These are phyloP conservation scores for Patella depressa DNA, from an alignment of 2,888 invertebrate genomes.

Conservation along the genomic window DNA sequence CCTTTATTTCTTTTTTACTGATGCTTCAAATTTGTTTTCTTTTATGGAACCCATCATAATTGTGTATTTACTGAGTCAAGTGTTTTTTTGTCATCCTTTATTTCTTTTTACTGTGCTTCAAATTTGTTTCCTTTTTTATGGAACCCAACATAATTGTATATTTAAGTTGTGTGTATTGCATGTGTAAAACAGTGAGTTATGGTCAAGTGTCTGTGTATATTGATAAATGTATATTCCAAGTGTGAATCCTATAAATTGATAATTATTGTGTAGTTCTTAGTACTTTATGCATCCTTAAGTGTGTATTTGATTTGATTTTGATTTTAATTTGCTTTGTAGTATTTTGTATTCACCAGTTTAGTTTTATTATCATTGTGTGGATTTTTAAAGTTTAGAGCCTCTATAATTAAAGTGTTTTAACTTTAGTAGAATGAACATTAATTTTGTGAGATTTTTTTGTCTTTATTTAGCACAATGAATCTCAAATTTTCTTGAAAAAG, in stretches of 20 bases:
- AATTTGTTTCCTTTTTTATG: neutral
- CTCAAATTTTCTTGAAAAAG: no score
- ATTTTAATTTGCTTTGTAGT: no score
- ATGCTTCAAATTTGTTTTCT: neutral
- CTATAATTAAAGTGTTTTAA: no score
- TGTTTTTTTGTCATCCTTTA: conserved; percentile 9
- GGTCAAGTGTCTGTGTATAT: neutral
- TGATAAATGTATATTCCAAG: neutral
- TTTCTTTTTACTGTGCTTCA: neutral
- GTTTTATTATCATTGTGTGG: no score
- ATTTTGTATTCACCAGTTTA: no score
- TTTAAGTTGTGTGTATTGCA: neutral
- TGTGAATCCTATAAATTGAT: neutral
- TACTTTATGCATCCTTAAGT: no score
- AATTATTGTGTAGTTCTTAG: no score
- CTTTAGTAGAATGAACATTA: no score
- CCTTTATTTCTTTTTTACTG: neutral
- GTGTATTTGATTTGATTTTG: no score
- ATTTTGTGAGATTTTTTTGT: no score
- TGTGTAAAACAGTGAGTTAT: neutral
- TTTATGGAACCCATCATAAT: neutral
- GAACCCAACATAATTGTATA: neutral
- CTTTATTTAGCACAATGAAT: no score
- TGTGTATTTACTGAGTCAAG: conserved; percentile 1
- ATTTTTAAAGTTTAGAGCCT: no score